Conservation (phyloP, 2,797 vertebrate species). For the Cossypha dichroa region DNA sequence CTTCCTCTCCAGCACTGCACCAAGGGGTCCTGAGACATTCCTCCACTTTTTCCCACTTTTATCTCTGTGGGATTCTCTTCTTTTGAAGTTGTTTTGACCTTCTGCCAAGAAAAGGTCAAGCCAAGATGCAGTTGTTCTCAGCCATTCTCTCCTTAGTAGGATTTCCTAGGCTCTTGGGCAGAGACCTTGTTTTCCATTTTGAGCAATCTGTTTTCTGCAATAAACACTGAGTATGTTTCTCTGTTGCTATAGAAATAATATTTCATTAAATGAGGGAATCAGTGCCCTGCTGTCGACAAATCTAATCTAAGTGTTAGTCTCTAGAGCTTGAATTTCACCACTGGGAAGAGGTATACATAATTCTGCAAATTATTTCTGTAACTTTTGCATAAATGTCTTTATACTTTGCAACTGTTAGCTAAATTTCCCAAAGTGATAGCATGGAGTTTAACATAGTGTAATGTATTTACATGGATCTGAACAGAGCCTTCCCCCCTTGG, state of each 20-base stretch:
- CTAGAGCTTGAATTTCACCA: constrained; percentile 26
- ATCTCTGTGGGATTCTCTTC: neutral
- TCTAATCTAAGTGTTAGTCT: constrained; percentile 49
- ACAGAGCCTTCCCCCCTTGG: neutral
- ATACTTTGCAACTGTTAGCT: constrained; percentile 23
- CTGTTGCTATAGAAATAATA: constrained; percentile 65
- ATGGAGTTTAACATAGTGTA: neutral
- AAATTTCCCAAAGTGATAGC: constrained; percentile 43
- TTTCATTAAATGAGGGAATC: constrained; percentile 40
- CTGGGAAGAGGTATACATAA: constrained; percentile 48
- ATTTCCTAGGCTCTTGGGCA: neutral
- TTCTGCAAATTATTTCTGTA: constrained; percentile 52
- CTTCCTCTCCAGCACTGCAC: neutral
- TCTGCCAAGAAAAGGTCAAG: neutral
- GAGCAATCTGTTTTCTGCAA: constrained; percentile 28
- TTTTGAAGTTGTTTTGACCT: neutral
- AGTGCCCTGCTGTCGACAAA: constrained; percentile 36
- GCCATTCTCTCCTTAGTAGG: neutral
- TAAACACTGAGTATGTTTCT: neutral
- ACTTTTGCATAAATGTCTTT: constrained; percentile 33
- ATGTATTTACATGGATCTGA: neutral
- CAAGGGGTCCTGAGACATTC: neutral
- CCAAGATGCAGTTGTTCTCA: neutral
- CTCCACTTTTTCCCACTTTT: neutral
- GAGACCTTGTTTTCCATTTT: constrained; percentile 25